Evolutionary conservation across 2,797 vertebrate species (phyloP), one percentile per base, ranked within the genome.

Genomic region (Sebastes vulpes): DNA sequence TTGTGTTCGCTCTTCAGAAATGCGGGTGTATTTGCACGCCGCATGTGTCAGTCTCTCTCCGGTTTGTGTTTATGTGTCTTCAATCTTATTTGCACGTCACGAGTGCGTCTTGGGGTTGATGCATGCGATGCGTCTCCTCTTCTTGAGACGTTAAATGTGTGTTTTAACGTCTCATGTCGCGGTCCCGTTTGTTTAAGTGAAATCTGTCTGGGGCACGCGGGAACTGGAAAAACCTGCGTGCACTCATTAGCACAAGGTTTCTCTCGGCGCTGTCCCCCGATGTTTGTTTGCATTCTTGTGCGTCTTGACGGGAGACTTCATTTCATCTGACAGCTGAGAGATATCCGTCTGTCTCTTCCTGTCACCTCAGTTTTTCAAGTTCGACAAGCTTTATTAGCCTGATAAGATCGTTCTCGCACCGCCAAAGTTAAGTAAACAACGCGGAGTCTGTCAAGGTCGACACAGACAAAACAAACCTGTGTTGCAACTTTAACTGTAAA

Each of bases 211-310:
- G 68, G 73, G 75, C 38, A 69, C 9, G 57, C 14, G 57, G 54
- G 80, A n/a, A 91, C 92, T 76, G 82, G 91, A 92, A 90, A 90
- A 92, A 91, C 89, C 86, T 56, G 88, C 86, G 64, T 53, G 58
- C 72, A 50, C 72, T 87, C 75, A 78, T 92, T 83, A 83, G 69
- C 1, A 20, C 72, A 12, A 28, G 31, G 32, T 75, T 50, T 56
- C 58, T 81, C 69, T 42, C 4, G 0, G 21, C 12, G 54, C 18
- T 57, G 61, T 82, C 70, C 38, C 38, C 67, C 26, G 23, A 74
- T 26, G 66, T 84, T 71, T 88, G 83, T 87, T 90, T 87, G 82
- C 78, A 65, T 82, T 82, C 75, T 50, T 9, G 31, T 46, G 42
- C 73, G 76, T 82, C 82, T 72, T 72, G 70, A 77, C 57, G 78